A percentile compares a stretch with the other conserved stretches of the same genome.
phyloP scores from a whole-genome alignment of 2,113 vertebrate genomes.

The Fregata magnificens region DNA sequence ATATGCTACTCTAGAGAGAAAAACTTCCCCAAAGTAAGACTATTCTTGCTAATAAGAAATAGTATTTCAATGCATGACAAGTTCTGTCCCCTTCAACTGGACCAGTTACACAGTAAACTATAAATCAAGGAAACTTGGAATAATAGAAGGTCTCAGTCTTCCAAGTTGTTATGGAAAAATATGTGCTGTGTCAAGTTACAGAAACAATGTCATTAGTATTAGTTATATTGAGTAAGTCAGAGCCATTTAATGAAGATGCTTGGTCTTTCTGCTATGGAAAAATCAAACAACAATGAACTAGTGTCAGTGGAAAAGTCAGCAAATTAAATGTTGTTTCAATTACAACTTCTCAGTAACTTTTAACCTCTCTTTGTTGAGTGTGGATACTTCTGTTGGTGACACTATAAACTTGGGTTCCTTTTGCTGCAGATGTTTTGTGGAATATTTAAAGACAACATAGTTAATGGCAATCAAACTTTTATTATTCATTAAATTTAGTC shows the following conservation, averaged over 20 bases:
- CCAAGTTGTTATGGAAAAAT: not conserved
- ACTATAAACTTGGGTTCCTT: not conserved
- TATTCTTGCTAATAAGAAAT: not conserved
- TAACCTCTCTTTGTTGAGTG: not conserved
- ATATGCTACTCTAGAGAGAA: not conserved
- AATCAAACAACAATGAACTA: not conserved
- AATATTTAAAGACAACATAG: not conserved
- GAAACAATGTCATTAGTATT: not conserved
- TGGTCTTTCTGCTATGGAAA: not conserved
- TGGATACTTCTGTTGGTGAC: not conserved
- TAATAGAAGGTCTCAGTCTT: not conserved
- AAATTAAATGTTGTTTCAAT: not conserved
- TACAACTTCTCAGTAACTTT: not conserved
- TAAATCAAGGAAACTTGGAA: not conserved
- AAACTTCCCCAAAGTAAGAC: not conserved
- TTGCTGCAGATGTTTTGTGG: fast-evolving
- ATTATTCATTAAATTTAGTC: not conserved
- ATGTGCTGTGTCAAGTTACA: not conserved
- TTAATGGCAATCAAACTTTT: not conserved
- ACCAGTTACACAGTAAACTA: not conserved
- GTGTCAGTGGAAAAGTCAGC: not conserved
- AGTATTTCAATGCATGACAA: not conserved
- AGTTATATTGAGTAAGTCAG: not conserved
- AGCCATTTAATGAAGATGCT: not conserved
- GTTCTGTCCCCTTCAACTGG: not conserved